Evolutionary conservation across 2,888 invertebrate species (phyloP), one percentile per base, ranked within the genome.

Genomic region (Napeogenes inachia): DNA sequence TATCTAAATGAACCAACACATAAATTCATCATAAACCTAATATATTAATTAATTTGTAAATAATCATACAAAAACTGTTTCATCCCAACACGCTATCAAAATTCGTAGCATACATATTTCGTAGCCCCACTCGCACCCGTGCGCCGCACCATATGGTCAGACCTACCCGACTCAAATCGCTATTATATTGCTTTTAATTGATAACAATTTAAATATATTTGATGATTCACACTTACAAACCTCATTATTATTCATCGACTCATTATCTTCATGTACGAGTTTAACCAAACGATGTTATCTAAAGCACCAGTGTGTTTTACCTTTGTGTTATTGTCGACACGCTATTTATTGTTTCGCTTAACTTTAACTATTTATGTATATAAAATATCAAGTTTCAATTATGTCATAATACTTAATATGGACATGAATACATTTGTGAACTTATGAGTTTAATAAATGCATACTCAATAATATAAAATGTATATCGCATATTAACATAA

Each of bases 151-250:
- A 89, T 89, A 89, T 89, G 89, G 89, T 73, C 72, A 65, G 77
- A 76, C 78, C 84, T 81, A 80, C 83, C 82, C 84, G 77, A 82
- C 87, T 87, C 80, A 84, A 87, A 90, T 89, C 89, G 89, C 87
- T 88, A 89, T 89, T 90, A 89, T 89, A 90, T 89, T 90, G 87
- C 89, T 89, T 90, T 90, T 90, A 89, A 90, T 90, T 90, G 90
- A 90, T 90, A 90, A 90, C 90, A 90, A 90, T 90, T 89, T 89
- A 90, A 89, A 90, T 89, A 89, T 88, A 90, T 90, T 90, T 89
- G 89, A 87, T 90, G 90, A 89, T 90, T 90, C 90, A 90, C 90
- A 90, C 90, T 89, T 89, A 87, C 84, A 76, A 76, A 81, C 75
- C 85, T 89, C 84, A 88, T 89, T 88, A 87, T 83, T 89, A 90